Conservation (phyloP, 2,888 invertebrate genomes). For the Tetranychus piercei region DNA sequence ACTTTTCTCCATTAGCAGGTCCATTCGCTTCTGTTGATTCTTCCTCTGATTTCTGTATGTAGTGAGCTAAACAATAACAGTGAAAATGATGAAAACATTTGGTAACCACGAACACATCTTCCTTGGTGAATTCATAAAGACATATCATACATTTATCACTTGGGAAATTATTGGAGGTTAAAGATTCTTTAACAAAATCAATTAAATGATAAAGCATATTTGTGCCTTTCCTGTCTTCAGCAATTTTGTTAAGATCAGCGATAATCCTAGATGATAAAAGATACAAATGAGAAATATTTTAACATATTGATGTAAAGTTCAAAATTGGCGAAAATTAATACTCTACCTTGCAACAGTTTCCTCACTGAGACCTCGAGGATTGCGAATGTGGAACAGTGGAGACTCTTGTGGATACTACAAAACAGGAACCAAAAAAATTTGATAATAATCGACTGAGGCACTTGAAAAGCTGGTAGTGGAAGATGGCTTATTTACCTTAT, state of each 20-base stretch:
- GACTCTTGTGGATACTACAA: conserved; percentile 2
- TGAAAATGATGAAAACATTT: conserved; percentile 13
- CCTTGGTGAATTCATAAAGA: conserved; percentile 10
- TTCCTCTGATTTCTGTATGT: background rate
- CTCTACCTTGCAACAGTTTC: background rate
- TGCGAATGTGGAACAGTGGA: background rate
- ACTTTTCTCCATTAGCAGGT: conserved; percentile 1
- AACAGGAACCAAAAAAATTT: background rate
- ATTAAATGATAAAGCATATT: conserved; percentile 10
- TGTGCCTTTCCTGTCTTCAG: conserved; percentile 4
- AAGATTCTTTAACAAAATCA: conserved; percentile 8
- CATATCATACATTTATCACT: conserved; percentile 10
- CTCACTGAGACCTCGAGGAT: background rate
- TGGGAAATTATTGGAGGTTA: conserved; percentile 8
- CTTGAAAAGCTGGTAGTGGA: background rate
- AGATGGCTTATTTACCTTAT: background rate
- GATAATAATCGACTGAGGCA: background rate
- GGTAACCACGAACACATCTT: conserved; percentile 6
- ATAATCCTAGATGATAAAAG: background rate
- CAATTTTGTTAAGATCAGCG: background rate
- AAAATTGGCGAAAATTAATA: background rate
- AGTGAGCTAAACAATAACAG: conserved; percentile 11
- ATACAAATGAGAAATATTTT: background rate
- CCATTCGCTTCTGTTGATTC: conserved; percentile 3
- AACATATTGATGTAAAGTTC: too few relatives aligned